Conservation (phyloP, 2,113 vertebrate species). For the Thryonomys swinderianus region DNA sequence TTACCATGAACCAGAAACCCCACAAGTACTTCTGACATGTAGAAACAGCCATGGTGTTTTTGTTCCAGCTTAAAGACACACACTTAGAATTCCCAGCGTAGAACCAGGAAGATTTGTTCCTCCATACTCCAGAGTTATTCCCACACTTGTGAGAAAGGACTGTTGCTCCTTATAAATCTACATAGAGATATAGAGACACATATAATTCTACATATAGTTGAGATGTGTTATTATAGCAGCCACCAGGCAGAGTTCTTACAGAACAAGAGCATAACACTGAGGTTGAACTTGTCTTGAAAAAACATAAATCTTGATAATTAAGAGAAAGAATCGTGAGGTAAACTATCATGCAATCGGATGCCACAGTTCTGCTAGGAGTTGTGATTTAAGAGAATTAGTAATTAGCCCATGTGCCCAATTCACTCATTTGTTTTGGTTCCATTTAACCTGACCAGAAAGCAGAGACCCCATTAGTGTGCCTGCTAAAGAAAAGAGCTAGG, state of each 20-base stretch:
- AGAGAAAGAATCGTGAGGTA: conserved; percentile 27
- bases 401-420: conserved; percentile 45
- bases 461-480: not conserved
- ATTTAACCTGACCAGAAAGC: not conserved
- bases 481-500: conserved; percentile 34
- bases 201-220: not conserved
- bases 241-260: conserved; percentile 51
- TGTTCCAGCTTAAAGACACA: not conserved
- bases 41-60: accelerated
- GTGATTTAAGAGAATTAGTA: conserved; percentile 53
- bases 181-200: not conserved
- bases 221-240: not conserved
- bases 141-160: not conserved
- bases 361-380: conserved; percentile 40
- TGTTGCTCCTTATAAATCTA: not conserved
- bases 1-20: not conserved
- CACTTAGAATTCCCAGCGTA: not conserved
- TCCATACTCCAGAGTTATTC: not conserved
- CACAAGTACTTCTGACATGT: accelerated
- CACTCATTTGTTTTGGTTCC: conserved; percentile 57
- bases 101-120: conserved; percentile 17
- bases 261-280: conserved; percentile 71
- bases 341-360: conserved; percentile 51
- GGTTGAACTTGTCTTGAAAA: conserved; percentile 68
- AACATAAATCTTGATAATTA: conserved; percentile 79